Conservation (phyloP, 2,113 vertebrate genomes). For the Panthera tigris region DNA sequence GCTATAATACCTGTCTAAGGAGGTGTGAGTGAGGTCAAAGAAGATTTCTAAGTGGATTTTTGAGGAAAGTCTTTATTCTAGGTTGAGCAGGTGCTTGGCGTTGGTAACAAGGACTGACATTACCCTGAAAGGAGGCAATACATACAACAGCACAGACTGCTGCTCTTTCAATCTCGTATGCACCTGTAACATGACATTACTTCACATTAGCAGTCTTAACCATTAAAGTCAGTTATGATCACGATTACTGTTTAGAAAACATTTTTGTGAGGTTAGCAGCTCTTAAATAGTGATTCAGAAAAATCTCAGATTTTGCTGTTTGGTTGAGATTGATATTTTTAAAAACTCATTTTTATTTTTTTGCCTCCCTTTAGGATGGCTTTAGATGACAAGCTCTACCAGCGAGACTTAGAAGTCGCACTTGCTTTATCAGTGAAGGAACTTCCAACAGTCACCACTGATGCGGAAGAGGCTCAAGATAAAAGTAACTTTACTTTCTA, state of each 20-base stretch:
- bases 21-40: not conserved
- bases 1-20: not conserved
- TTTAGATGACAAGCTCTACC: constrained; percentile 89
- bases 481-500: constrained; percentile 74
- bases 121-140: not conserved
- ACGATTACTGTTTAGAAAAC: not conserved
- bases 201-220: not conserved
- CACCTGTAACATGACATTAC: too few species aligned
- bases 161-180: not conserved
- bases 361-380: constrained; percentile 83
- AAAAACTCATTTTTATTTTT: not conserved
- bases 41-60: not conserved
- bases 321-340: not conserved
- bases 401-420: constrained; percentile 92
- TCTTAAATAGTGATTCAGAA: not conserved
- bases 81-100: not conserved
- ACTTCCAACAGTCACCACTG: constrained; percentile 40
- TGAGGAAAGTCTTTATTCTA: not conserved
- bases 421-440: constrained; percentile 89
- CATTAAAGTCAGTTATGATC: not conserved
- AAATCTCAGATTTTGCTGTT: not conserved
- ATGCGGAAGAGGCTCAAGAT: constrained; percentile 70
- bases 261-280: not conserved
- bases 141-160: not conserved
- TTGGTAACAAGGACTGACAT: not conserved